Evolutionary conservation across 2,797 vertebrate species (phyloP).

Genomic region (Alauda arvensis): DNA sequence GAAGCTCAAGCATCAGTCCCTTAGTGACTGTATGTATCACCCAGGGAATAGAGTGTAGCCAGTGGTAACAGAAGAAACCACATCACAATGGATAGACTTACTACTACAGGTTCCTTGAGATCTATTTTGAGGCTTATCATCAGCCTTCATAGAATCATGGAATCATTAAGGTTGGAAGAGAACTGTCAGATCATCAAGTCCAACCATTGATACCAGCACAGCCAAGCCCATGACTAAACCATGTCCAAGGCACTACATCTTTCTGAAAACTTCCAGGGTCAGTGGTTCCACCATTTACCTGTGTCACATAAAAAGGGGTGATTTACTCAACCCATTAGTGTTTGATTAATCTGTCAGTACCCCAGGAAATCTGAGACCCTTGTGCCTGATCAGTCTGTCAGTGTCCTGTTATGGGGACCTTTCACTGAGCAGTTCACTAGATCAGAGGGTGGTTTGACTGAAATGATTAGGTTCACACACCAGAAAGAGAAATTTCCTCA

Average conservation of each 20-base stretch:
- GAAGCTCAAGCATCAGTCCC: neutral
- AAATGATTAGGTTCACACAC: neutral
- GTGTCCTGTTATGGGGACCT: fast-evolving
- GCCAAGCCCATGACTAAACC: neutral
- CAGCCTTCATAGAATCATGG: neutral
- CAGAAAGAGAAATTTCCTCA: neutral
- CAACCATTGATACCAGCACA: neutral
- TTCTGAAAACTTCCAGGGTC: neutral
- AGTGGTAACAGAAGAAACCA: neutral
- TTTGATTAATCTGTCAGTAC: neutral
- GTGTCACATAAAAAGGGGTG: neutral
- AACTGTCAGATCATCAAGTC: neutral
- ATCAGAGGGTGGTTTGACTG: neutral
- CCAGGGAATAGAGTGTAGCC: neutral
- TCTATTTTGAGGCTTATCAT: neutral
- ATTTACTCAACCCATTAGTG: neutral
- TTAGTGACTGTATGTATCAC: neutral
- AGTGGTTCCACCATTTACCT: neutral
- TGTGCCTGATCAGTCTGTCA: neutral
- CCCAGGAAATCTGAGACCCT: neutral
- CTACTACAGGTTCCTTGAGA: neutral
- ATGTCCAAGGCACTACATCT: neutral
- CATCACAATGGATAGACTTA: neutral
- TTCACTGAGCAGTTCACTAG: neutral
- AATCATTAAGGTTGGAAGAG: neutral